Percentiles rank a stretch among this genome's conserved stretches.
phyloP scores from a whole-genome alignment of 1,140 invertebrate species.

The Solenopsis invicta region DNA sequence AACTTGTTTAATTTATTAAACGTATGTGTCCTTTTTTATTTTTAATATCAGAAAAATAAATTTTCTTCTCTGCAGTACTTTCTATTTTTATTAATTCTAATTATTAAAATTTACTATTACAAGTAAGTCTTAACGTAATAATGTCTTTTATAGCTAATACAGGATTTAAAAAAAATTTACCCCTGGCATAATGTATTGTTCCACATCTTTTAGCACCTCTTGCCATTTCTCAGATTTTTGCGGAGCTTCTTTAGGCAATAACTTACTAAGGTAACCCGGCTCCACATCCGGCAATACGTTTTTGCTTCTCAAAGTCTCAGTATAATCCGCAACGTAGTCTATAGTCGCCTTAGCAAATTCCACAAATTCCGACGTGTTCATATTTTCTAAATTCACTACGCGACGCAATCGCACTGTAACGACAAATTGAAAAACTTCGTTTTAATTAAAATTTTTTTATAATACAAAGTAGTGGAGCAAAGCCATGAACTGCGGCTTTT shows the following conservation, averaged over 20 bases:
- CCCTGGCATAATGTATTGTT: constrained; percentile 95
- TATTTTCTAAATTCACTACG: constrained; percentile 77
- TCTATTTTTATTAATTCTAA: constrained; percentile 2
- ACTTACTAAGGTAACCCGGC: constrained; percentile 92
- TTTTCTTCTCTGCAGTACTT: background rate
- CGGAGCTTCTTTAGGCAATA: constrained; percentile 93
- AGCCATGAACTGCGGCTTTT: background rate
- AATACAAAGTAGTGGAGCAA: background rate
- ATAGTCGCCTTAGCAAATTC: constrained; percentile 92
- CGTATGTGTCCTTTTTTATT: background rate
- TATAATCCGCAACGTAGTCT: constrained; percentile 93
- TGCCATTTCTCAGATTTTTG: constrained; percentile 93
- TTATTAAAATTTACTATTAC: background rate
- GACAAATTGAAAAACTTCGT: background rate
- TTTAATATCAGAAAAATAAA: background rate
- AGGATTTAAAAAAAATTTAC: constrained; percentile 84
- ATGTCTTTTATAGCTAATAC: background rate
- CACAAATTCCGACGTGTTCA: constrained; percentile 91
- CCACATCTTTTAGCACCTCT: constrained; percentile 94
- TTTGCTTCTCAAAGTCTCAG: constrained; percentile 82
- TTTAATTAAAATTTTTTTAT: background rate
- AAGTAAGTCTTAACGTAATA: background rate
- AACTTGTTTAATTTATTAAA: background rate
- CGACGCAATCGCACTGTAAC: background rate
- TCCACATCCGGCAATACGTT: constrained; percentile 92